These are phyloP conservation scores for Caligus rogercresseyi DNA, from an alignment of 1,140 invertebrate genomes.

Conservation along the genomic window DNA sequence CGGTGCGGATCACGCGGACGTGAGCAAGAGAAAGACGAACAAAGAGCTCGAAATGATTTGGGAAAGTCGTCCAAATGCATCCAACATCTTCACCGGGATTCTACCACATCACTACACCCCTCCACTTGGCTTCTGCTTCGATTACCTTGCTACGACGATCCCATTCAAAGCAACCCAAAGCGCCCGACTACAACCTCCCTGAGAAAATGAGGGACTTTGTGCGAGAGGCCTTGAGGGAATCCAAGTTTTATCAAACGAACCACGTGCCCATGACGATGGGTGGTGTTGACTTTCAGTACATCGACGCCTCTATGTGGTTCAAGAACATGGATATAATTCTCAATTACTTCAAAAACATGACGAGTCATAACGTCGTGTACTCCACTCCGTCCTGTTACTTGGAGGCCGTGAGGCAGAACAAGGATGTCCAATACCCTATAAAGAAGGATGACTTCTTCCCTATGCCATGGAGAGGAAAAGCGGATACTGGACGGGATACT, in stretches of 20 bases:
- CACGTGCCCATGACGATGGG: slow-evolving; percentile 55
- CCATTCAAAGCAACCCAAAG: slow-evolving; percentile 36
- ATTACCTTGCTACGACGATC: slow-evolving; percentile 37
- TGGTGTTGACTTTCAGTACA: slow-evolving; percentile 75
- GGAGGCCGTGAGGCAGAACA: slow-evolving; percentile 48
- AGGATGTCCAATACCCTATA: slow-evolving; percentile 33
- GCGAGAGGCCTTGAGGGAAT: neutral
- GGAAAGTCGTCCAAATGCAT: neutral
- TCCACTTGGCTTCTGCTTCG: slow-evolving; percentile 41
- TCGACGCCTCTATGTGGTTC: slow-evolving; percentile 62
- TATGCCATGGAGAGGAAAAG: slow-evolving; percentile 42
- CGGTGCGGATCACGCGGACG: slow-evolving; percentile 64
- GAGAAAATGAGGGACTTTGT: neutral
- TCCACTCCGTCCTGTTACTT: slow-evolving; percentile 88
- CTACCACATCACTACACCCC: slow-evolving; percentile 36
- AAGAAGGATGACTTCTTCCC: slow-evolving; percentile 63
- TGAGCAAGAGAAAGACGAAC: neutral
- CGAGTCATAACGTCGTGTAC: slow-evolving; percentile 47
- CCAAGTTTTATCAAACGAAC: neutral
- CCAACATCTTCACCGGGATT: slow-evolving; percentile 32
- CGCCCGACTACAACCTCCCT: too few species aligned
- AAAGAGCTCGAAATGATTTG: slow-evolving; percentile 4
- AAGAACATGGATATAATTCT: slow-evolving; percentile 76
- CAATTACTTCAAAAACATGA: slow-evolving; percentile 38
- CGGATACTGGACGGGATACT: slow-evolving; percentile 86